These are phyloP conservation scores for Crossoptilon crossoptilon DNA, from an alignment of 2,797 vertebrate species.

Conservation along the genomic window DNA sequence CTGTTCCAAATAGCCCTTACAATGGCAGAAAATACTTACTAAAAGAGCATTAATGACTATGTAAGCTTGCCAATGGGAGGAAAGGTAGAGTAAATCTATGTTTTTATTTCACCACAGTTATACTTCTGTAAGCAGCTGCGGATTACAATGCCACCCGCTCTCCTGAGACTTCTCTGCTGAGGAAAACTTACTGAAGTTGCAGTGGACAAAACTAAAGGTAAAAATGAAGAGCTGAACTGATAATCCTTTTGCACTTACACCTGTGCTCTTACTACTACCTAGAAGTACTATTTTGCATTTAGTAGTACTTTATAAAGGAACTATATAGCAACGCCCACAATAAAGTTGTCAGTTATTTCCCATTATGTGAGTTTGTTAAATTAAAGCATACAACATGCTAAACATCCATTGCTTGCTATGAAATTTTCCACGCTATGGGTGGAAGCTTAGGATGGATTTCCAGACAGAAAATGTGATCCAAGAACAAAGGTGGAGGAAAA, in stretches of 20 bases:
- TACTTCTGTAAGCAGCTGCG: background rate
- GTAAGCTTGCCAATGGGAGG: background rate
- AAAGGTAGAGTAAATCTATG: background rate
- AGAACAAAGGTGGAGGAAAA: background rate
- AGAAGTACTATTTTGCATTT: constrained; percentile 8
- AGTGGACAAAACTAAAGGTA: background rate
- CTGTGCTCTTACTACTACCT: background rate
- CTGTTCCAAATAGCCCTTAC: background rate
- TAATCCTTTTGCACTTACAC: background rate
- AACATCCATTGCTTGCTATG: background rate
- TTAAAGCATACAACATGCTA: background rate
- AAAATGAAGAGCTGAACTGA: background rate
- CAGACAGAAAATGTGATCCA: background rate
- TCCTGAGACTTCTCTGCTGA: background rate
- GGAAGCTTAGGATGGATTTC: background rate
- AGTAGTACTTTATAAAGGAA: background rate
- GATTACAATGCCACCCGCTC: background rate
- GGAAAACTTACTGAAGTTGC: background rate
- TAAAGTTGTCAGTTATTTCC: background rate
- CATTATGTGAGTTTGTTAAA: background rate
- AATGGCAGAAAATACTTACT: background rate
- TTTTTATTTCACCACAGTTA: background rate
- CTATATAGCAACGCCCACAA: background rate
- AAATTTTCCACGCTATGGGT: background rate
- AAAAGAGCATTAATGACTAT: background rate